Percentiles rank a stretch among this genome's conserved stretches.
These are phyloP conservation scores for Oryzias melastigma DNA, from an alignment of 2,113 vertebrate species.

Conservation along the genomic window DNA sequence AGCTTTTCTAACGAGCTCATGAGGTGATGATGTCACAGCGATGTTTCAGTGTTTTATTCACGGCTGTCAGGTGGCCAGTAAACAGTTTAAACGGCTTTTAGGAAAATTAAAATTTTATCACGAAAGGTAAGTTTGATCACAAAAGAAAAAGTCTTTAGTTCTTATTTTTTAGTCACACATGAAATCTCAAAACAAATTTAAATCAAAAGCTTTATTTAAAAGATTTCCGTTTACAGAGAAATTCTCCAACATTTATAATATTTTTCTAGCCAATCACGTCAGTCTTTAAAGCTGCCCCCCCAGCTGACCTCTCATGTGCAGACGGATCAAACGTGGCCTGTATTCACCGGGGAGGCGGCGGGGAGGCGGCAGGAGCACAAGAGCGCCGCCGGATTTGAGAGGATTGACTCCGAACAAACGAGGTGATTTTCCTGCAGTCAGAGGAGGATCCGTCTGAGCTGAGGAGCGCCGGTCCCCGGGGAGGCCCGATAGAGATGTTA, in stretches of 20 bases:
- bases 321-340: conserved; percentile 8
- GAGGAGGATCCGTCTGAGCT: conserved; percentile 60
- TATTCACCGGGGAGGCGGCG: conserved; percentile 35
- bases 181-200: too few relatives aligned
- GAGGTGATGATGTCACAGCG: conserved; percentile 11
- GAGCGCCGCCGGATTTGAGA: conserved; percentile 56
- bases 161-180: too few relatives aligned
- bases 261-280: too few relatives aligned
- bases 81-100: conserved; percentile 16
- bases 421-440: conserved; percentile 61
- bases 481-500: conserved; percentile 72
- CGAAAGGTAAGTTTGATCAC: too few relatives aligned
- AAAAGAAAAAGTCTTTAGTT: too few relatives aligned
- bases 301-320: conserved; percentile 27
- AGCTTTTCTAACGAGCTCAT: background rate
- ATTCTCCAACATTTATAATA: too few relatives aligned
- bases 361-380: conserved; percentile 36
- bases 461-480: conserved; percentile 64
- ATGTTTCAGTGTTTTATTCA: conserved; percentile 6
- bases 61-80: conserved; percentile 13
- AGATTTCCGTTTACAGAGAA: too few relatives aligned
- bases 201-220: too few relatives aligned
- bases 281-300: background rate
- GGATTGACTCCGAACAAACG: conserved; percentile 74
- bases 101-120: background rate